Conservation (phyloP, 2,113 vertebrate species). For the Bubalus kerabau region DNA sequence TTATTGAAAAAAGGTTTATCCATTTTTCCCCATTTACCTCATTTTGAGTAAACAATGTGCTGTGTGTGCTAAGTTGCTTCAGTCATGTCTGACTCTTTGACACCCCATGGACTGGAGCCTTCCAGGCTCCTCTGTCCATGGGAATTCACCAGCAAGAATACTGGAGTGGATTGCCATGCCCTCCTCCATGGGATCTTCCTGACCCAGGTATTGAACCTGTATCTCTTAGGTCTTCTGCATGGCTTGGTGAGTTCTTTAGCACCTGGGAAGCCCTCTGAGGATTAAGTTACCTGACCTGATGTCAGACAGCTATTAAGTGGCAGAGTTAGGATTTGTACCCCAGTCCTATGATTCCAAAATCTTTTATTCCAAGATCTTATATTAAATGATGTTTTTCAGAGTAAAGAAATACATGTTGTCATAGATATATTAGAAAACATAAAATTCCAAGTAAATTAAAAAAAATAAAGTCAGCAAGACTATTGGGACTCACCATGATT, state of each 20-base stretch:
- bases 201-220: background rate
- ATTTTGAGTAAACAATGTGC: slow-evolving; percentile 24
- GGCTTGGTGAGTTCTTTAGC: background rate
- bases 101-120: background rate
- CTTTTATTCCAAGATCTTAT: background rate
- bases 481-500: background rate
- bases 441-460: background rate
- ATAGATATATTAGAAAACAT: background rate
- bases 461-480: background rate
- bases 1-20: background rate
- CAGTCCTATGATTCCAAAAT: background rate
- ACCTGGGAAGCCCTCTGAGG: background rate
- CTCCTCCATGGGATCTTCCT: background rate
- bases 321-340: background rate
- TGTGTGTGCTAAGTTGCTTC: background rate
- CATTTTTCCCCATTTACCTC: background rate
- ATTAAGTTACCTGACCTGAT: background rate
- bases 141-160: background rate
- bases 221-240: background rate
- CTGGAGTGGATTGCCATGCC: background rate
- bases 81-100: background rate
- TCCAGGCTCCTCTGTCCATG: background rate
- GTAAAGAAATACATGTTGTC: background rate
- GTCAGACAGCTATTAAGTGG: background rate
- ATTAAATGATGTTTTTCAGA: background rate